Base-by-base conservation (phyloP, 1,140 invertebrate species). In the Drosophila teissieri region DNA sequence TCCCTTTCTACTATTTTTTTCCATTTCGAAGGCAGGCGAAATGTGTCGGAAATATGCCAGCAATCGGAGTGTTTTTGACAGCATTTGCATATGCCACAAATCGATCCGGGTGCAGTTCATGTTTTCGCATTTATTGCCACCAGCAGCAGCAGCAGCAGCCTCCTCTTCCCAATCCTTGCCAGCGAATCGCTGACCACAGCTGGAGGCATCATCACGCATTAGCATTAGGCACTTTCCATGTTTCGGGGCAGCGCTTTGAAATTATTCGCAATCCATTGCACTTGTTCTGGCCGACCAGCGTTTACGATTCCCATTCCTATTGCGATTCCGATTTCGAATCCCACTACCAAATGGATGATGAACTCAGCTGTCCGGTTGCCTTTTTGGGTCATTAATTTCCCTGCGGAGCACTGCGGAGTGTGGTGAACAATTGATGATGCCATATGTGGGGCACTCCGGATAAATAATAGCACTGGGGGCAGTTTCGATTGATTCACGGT, bases 71-170 rank as follows among this genome's bases (percentile, higher is more conserved):
- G 39, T 45, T 67, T 68, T 63, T 81, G 79, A 81, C 78, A 81
- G 62, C 57, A 81, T 81, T 73, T 81, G 65, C 65, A 76, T 65
- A 80, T 67, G 65, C 52, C 76, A 60, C 78, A 27, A 45, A 56
- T 67, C 45, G 46, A 53, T 39, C 48, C 19, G 55, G 48, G 46
- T 48, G 48, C 62, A 67, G 53, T 51, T 14, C 54, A 67, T 75
- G 73, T 73, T 75, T 74, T 44, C 51, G 72, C 72, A 49, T 74
- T 73, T 74, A 74, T 74, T 54, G 68, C 58, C 69, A 55, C 11
- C 57, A 62, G 19, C 22, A 62, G 19, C 22, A 54, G 31, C 37
- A 24, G 4, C 44, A 17, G n/a, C n/a, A n/a, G n/a, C n/a, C 17
- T 31, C 31, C 31, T 31, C 15, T 52, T 11, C 54, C 37, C 19